Evolutionary conservation across 2,113 vertebrate species (phyloP).

Genomic region (Cardinalis cardinalis): DNA sequence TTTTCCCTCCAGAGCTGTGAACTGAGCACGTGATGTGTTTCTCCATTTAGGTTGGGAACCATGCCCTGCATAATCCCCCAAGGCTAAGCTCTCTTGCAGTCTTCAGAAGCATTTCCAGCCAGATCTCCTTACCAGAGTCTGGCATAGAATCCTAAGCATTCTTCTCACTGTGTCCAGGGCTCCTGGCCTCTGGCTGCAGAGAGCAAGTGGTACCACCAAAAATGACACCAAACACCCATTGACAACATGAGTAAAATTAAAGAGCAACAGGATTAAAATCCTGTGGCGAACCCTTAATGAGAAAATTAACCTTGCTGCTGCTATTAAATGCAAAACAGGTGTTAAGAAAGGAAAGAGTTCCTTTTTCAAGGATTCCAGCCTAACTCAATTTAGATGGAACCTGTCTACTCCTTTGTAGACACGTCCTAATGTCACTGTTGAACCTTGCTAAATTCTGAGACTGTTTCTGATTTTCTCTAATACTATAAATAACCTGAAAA

Average conservation of each 20-base stretch:
- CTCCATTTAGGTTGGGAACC: neutral
- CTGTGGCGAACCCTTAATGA: neutral
- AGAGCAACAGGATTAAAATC: neutral
- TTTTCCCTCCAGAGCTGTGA: neutral
- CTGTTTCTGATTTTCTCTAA: neutral
- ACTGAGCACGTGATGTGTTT: neutral
- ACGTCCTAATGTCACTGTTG: neutral
- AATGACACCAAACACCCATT: neutral
- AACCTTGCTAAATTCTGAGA: neutral
- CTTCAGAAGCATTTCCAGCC: fast-evolving
- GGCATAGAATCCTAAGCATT: no score
- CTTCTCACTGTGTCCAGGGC: neutral
- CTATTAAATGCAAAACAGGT: neutral
- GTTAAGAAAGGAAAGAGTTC: neutral
- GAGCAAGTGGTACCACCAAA: neutral
- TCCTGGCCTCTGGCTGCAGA: neutral
- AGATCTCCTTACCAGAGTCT: neutral
- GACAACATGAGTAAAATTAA: neutral
- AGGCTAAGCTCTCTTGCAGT: neutral
- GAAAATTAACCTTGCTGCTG: neutral
- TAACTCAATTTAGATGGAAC: neutral
- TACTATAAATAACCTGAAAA: neutral
- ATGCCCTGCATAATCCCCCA: neutral
- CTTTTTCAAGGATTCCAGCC: neutral
- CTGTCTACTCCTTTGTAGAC: neutral